phyloP scores from a whole-genome alignment of 30 jellyfish, hydroid and myxozoan genomes.

The Clytia hemisphaerica region DNA sequence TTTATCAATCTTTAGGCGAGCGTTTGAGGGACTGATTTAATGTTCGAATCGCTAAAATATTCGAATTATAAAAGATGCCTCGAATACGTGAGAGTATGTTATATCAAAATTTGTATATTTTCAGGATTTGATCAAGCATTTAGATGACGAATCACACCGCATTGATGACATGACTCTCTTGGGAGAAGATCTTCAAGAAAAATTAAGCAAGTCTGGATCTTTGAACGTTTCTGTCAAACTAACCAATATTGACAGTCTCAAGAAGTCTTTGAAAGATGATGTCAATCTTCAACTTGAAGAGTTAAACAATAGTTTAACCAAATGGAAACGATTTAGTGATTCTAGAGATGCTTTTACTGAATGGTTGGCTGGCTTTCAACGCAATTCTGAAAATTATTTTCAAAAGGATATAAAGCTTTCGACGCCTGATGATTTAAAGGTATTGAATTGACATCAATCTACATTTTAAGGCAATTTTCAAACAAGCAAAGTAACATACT shows the following conservation, averaged over 20 bases:
- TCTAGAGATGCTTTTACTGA: constrained; percentile 26
- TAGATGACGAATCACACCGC: constrained; percentile 5
- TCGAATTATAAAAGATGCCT: too few species aligned
- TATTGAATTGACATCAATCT: background rate
- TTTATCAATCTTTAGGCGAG: too few species aligned
- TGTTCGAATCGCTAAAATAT: too few species aligned
- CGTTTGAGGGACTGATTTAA: too few species aligned
- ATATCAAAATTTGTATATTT: background rate
- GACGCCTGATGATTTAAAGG: constrained; percentile 68
- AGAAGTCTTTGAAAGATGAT: constrained; percentile 27
- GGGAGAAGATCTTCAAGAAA: constrained; percentile 19
- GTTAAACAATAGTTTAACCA: constrained; percentile 23
- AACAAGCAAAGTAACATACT: too few species aligned
- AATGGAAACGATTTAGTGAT: constrained; percentile 47
- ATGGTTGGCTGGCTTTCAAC: constrained; percentile 50
- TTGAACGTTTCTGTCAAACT: constrained; percentile 2
- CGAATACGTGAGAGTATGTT: too few species aligned
- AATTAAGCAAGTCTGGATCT: constrained; percentile 32
- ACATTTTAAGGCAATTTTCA: background rate
- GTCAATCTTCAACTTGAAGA: constrained; percentile 31
- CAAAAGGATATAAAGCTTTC: constrained; percentile 34
- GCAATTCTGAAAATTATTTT: constrained; percentile 3
- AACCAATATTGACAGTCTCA: background rate
- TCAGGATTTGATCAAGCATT: background rate
- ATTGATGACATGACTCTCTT: constrained; percentile 5